phyloP scores from a whole-genome alignment of 2,888 invertebrate species.

The Disparrhopalites patrizii region DNA sequence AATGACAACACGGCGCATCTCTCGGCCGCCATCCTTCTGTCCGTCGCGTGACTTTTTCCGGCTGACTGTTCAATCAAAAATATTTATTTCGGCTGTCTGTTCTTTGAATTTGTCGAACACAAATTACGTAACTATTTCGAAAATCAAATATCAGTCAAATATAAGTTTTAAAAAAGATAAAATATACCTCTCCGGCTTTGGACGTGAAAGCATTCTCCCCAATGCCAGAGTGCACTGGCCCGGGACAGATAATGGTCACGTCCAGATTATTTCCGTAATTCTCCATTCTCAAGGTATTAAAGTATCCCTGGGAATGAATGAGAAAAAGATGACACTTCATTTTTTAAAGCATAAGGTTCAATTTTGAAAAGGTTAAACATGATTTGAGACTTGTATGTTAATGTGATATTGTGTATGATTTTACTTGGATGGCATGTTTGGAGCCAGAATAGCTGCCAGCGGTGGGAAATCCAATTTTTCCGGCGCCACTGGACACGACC shows the following conservation, averaged over 20 bases:
- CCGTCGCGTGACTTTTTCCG: too few relatives aligned
- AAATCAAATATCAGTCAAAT: background rate
- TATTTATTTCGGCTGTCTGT: too few relatives aligned
- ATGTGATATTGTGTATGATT: too few relatives aligned
- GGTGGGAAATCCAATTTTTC: conserved; percentile 63
- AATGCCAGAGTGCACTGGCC: conserved; percentile 69
- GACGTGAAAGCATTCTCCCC: conserved; percentile 66
- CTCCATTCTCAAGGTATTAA: conserved; percentile 62
- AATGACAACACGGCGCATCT: conserved; percentile 56
- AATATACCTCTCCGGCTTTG: conserved; percentile 58
- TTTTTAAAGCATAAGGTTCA: too few relatives aligned
- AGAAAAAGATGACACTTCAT: background rate
- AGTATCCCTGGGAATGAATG: conserved; percentile 66
- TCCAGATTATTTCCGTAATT: conserved; percentile 59
- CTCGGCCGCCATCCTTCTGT: conserved; percentile 54
- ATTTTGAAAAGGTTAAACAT: too few relatives aligned
- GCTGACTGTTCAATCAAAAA: conserved; percentile 49
- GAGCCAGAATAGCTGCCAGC: conserved; percentile 68
- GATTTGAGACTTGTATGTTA: too few relatives aligned
- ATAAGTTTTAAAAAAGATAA: background rate
- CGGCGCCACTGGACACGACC: conserved; percentile 70
- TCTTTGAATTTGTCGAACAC: too few relatives aligned
- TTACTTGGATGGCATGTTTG: conserved; percentile 73
- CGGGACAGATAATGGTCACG: conserved; percentile 70
- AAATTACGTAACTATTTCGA: too few relatives aligned